Percentiles rank a stretch among this genome's conserved stretches.
These are phyloP conservation scores for Meganola albula DNA, from an alignment of 2,888 invertebrate species.

Conservation along the genomic window DNA sequence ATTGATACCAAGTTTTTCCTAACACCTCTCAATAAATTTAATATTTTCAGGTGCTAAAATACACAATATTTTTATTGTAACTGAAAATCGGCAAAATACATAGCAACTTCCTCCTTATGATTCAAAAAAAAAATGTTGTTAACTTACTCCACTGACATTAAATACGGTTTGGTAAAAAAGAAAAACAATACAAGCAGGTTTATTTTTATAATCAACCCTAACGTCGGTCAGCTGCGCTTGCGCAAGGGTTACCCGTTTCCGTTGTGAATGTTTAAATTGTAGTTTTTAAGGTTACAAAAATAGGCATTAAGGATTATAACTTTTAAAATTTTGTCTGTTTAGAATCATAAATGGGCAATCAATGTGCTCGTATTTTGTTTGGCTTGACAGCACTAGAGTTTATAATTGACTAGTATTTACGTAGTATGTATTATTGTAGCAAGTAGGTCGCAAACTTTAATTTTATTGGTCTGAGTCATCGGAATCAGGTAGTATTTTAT, in stretches of 20 bases:
- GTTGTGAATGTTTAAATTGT: conserved; percentile 24
- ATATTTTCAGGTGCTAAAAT: too few relatives aligned
- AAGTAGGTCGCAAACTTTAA: conserved; percentile 27
- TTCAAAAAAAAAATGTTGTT: conserved; percentile 8
- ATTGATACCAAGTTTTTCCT: too few relatives aligned
- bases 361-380: conserved; percentile 6
- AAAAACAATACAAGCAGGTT: conserved; percentile 23
- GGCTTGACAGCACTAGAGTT: neutral
- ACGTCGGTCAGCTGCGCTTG: conserved; percentile 34
- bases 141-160: conserved; percentile 17
- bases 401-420: conserved; percentile 4
- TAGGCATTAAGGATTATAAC: conserved; percentile 10
- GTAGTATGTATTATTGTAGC: conserved; percentile 17
- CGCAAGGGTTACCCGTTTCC: conserved; percentile 31
- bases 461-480: conserved; percentile 30
- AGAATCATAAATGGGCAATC: too few relatives aligned
- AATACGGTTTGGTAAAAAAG: conserved; percentile 16
- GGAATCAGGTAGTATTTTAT: conserved; percentile 24
- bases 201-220: conserved; percentile 36
- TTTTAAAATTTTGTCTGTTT: too few relatives aligned
- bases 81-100: too few relatives aligned
- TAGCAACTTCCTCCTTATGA: conserved; percentile 16
- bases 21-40: too few relatives aligned
- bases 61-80: too few relatives aligned
- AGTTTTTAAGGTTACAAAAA: conserved; percentile 26